A percentile compares a stretch with the other conserved stretches of the same genome.
Evolutionary conservation across 2,888 invertebrate genomes (phyloP).

Genomic region (Agrotis ipsilon): DNA sequence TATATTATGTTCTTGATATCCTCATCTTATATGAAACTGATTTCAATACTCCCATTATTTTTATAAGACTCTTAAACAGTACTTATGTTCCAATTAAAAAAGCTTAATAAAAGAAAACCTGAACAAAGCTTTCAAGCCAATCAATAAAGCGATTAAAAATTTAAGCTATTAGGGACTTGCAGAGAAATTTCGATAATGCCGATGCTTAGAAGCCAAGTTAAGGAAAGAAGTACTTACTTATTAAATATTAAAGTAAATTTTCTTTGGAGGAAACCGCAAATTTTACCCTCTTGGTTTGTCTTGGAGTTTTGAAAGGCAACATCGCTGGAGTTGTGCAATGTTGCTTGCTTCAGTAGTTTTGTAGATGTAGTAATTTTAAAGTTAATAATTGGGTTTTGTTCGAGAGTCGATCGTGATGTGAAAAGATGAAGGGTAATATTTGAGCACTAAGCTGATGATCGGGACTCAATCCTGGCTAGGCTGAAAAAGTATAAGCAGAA

Average conservation of each 20-base stretch:
- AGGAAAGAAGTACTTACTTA: constrained; percentile 39
- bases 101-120: constrained; percentile 42
- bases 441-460: background rate
- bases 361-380: background rate
- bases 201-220: constrained; percentile 34
- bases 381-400: background rate
- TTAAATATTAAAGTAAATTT: constrained; percentile 53
- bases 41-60: background rate
- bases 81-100: constrained; percentile 38
- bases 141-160: constrained; percentile 66
- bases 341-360: background rate
- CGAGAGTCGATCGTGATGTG: too few relatives aligned
- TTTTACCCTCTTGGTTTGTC: constrained; percentile 25
- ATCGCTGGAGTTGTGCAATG: background rate
- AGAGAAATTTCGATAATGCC: constrained; percentile 45
- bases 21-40: too few relatives aligned
- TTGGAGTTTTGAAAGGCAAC: constrained; percentile 25
- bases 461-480: background rate
- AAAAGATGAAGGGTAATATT: too few relatives aligned
- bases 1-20: background rate
- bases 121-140: constrained; percentile 51
- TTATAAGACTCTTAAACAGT: constrained; percentile 11
- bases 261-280: constrained; percentile 27
- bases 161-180: constrained; percentile 33
- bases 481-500: too few relatives aligned